Percentiles rank a stretch among this genome's conserved stretches.
Evolutionary conservation across 2,797 vertebrate species (phyloP).

Genomic region (Cheirogaleus major): DNA sequence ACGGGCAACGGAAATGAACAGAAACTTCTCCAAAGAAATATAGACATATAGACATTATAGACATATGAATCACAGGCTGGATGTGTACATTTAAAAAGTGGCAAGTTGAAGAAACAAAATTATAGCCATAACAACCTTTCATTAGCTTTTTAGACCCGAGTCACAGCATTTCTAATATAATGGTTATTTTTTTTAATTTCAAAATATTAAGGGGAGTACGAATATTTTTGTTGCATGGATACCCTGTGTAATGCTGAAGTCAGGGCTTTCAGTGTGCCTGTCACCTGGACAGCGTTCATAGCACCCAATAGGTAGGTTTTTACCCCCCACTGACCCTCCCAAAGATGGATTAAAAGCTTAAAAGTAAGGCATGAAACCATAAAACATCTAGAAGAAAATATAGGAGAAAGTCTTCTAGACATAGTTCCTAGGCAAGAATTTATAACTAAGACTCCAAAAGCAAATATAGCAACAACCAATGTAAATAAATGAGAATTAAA

Average conservation of each 20-base stretch:
- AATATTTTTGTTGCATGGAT: background rate
- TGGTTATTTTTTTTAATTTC: background rate
- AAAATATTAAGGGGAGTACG: background rate
- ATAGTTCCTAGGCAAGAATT: background rate
- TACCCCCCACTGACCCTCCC: background rate
- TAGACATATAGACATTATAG: too few species aligned
- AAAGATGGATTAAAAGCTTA: background rate
- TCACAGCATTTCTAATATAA: constrained; percentile 46
- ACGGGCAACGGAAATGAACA: too few species aligned
- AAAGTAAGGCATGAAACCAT: background rate
- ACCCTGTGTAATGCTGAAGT: background rate
- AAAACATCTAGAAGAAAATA: background rate
- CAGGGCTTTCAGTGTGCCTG: background rate
- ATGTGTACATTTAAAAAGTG: constrained; percentile 60
- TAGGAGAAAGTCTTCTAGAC: background rate
- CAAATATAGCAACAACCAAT: background rate
- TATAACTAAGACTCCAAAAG: background rate
- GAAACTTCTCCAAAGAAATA: too few species aligned
- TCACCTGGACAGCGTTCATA: background rate
- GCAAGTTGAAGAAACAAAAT: constrained; percentile 59
- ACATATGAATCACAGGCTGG: constrained; percentile 46
- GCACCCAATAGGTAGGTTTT: background rate
- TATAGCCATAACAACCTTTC: constrained; percentile 49
- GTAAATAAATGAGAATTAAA: background rate
- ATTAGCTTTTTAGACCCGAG: constrained; percentile 24